Percentiles rank a stretch among this genome's conserved stretches.
Conservation (phyloP, 2,888 invertebrate genomes). For the Carcina quercana region DNA sequence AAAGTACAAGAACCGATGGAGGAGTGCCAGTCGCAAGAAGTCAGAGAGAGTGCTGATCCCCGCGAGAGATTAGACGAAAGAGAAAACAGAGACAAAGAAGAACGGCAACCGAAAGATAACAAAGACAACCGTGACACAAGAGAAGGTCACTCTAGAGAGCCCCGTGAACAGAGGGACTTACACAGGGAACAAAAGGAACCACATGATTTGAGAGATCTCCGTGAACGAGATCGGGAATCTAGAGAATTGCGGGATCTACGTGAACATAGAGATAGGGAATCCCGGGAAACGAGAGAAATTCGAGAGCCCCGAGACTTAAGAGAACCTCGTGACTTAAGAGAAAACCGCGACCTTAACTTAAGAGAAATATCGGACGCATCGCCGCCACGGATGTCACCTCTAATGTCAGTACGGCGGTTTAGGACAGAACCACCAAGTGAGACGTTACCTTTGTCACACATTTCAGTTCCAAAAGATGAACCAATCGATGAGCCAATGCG, state of each 20-base stretch:
- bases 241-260: constrained; percentile 45
- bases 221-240: constrained; percentile 47
- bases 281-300: constrained; percentile 36
- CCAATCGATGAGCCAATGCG: constrained; percentile 70
- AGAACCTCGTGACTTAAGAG: constrained; percentile 36
- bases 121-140: constrained; percentile 47
- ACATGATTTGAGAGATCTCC: constrained; percentile 36
- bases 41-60: constrained; percentile 45
- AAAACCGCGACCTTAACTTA: constrained; percentile 37
- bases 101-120: constrained; percentile 49
- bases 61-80: constrained; percentile 49
- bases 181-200: constrained; percentile 31
- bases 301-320: constrained; percentile 43
- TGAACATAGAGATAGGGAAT: constrained; percentile 32
- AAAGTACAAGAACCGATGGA: constrained; percentile 68
- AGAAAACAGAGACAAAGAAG: constrained; percentile 53
- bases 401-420: constrained; percentile 65
- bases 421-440: constrained; percentile 52
- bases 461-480: constrained; percentile 69
- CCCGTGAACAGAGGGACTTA: constrained; percentile 45
- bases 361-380: constrained; percentile 61
- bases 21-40: constrained; percentile 55
- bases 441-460: constrained; percentile 55
- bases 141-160: constrained; percentile 47
- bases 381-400: constrained; percentile 62